phyloP scores from a whole-genome alignment of 2,888 invertebrate species.

The Sarcophaga carnaria region DNA sequence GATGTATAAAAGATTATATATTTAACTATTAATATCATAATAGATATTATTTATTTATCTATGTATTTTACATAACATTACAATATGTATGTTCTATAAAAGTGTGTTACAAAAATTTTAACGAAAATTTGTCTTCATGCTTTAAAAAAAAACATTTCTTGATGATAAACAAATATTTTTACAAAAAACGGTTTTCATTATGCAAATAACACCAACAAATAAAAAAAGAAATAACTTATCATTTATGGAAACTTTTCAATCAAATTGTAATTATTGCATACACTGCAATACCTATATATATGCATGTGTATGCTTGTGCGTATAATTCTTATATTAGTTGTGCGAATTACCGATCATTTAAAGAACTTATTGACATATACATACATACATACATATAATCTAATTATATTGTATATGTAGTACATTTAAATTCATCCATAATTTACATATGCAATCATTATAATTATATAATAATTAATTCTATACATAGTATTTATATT shows the following conservation, averaged over 20 bases:
- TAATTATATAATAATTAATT: constrained; percentile 19
- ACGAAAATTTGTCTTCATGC: too few relatives aligned
- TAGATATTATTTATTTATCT: too few relatives aligned
- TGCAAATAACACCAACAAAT: constrained; percentile 12
- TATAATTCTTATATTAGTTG: neutral
- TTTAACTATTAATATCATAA: too few relatives aligned
- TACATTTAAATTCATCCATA: constrained; percentile 14
- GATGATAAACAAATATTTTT: too few relatives aligned
- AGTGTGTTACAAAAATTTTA: too few relatives aligned
- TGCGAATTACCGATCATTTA: neutral
- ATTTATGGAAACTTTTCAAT: constrained; percentile 10
- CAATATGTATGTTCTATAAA: too few relatives aligned
- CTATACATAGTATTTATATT: neutral
- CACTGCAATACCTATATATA: neutral
- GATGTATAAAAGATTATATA: too few relatives aligned
- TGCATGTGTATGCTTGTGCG: neutral
- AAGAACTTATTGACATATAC: neutral
- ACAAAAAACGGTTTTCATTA: neutral
- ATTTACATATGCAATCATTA: constrained; percentile 18
- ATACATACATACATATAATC: neutral
- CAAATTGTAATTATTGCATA: neutral
- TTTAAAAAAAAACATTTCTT: too few relatives aligned
- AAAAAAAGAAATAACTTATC: constrained; percentile 31
- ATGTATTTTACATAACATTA: too few relatives aligned
- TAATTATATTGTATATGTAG: too few relatives aligned